Conservation (phyloP, 2,888 invertebrate species). For the Xanthia icteritia region DNA sequence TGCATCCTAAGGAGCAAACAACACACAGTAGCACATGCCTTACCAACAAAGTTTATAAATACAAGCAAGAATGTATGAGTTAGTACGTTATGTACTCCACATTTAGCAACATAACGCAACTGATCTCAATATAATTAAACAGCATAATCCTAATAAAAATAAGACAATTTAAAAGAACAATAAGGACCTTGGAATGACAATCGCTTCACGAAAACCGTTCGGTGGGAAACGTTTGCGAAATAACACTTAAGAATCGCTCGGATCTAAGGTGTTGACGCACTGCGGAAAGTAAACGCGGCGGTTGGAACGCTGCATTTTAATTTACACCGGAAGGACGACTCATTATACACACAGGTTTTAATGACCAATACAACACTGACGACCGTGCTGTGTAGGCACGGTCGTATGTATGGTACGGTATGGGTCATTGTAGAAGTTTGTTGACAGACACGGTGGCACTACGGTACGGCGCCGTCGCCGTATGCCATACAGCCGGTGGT, state of each 20-base stretch:
- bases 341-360: no score
- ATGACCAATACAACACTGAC: no score
- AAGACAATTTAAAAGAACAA: slow-evolving; percentile 71
- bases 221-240: slow-evolving; percentile 73
- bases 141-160: slow-evolving; percentile 65
- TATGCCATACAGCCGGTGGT: no score
- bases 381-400: no score
- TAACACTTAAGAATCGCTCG: slow-evolving; percentile 60
- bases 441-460: no score
- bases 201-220: slow-evolving; percentile 65
- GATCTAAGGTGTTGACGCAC: slow-evolving; percentile 49
- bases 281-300: slow-evolving; percentile 52
- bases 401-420: no score
- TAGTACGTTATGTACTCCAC: background rate
- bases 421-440: no score
- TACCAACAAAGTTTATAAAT: background rate
- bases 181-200: slow-evolving; percentile 79
- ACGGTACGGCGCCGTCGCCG: no score
- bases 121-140: slow-evolving; percentile 60
- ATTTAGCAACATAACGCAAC: slow-evolving; percentile 42
- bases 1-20: no score
- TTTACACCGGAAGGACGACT: background rate
- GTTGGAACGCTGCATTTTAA: slow-evolving; percentile 32
- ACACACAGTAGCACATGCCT: background rate
- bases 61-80: background rate